Evolutionary conservation across 2,888 invertebrate species (phyloP).

Genomic region (Pachycephus smyrnensis): DNA sequence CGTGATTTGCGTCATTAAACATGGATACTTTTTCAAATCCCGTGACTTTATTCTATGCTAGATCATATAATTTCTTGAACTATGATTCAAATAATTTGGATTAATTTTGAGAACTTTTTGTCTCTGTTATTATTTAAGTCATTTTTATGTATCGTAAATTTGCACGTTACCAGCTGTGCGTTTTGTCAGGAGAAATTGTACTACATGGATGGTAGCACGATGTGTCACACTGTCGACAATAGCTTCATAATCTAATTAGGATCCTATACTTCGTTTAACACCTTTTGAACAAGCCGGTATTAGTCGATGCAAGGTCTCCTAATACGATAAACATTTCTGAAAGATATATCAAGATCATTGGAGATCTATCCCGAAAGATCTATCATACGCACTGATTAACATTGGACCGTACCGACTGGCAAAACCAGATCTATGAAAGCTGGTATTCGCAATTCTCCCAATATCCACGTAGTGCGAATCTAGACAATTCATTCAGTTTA

Average conservation of each 20-base stretch:
- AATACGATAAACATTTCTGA: background rate
- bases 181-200: background rate
- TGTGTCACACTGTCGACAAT: background rate
- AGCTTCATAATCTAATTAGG: background rate
- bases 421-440: background rate
- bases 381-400: background rate
- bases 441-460: background rate
- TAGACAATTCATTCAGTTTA: constrained; percentile 43
- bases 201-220: background rate
- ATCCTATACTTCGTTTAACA: background rate
- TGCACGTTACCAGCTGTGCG: background rate
- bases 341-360: background rate
- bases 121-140: background rate
- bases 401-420: background rate
- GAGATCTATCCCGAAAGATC: background rate
- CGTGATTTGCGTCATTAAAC: background rate
- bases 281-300: background rate
- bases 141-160: background rate
- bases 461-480: constrained; percentile 1
- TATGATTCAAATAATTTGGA: background rate
- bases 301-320: background rate
- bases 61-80: constrained; percentile 40
- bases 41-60: background rate
- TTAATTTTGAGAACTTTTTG: background rate
- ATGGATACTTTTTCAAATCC: background rate